A percentile compares a stretch with the other conserved stretches of the same genome.
Evolutionary conservation across 2,113 vertebrate species (phyloP).

Genomic region (Edolisoma coerulescens): DNA sequence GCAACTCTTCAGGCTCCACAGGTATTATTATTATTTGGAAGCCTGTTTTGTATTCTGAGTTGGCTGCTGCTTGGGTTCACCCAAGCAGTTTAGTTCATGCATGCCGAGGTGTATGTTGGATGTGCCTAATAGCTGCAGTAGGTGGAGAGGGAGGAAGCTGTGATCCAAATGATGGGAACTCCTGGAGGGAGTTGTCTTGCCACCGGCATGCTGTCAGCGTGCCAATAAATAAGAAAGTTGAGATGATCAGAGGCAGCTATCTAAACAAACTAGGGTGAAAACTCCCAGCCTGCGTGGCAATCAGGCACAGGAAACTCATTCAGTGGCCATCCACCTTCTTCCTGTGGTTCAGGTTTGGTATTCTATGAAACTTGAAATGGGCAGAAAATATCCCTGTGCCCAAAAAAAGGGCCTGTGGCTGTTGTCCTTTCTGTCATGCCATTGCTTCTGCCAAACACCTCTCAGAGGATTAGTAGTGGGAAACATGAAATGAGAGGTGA

Average conservation of each 20-base stretch:
- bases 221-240: constrained; percentile 38
- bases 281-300: not conserved
- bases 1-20: constrained; percentile 39
- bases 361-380: not conserved
- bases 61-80: constrained; percentile 38
- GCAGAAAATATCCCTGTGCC: not conserved
- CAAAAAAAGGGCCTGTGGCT: not conserved
- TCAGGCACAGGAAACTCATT: not conserved
- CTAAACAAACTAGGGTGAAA: constrained; percentile 45
- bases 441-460: not conserved
- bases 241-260: constrained; percentile 42
- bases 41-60: constrained; percentile 12
- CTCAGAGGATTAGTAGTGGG: not conserved
- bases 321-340: not conserved
- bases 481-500: not conserved
- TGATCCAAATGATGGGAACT: constrained; percentile 53
- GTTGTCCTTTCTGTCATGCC: not conserved
- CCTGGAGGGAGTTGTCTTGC: constrained; percentile 59
- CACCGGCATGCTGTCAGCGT: constrained; percentile 27
- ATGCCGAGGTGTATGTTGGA: constrained; percentile 13
- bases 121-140: constrained; percentile 37
- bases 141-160: constrained; percentile 57
- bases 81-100: not conserved
- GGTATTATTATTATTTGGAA: constrained; percentile 32
- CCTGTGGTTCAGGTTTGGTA: not conserved